Evolutionary conservation across 53 echinoderm and acorn worm species (phyloP), one percentile per base, ranked within the genome.

Genomic region (Holothuria leucospilota): DNA sequence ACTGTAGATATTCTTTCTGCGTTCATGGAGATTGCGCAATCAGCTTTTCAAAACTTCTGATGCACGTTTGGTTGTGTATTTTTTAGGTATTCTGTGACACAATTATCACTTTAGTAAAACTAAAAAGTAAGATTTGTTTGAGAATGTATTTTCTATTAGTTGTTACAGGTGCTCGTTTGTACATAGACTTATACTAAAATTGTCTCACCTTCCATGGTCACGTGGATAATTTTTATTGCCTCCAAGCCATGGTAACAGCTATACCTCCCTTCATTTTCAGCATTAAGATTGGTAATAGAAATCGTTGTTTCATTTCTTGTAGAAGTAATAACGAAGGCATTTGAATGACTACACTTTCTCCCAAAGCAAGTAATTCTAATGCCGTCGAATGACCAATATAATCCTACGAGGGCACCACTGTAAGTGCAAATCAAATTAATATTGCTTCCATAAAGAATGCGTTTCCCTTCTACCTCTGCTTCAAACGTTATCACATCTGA

Each of bases 241-340:
- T 75, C 75, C 18, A 75, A 52, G 14, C 75, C 75, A 52, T 75
- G 75, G 13, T 23, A 51, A 52, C 75, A 75, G 10, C 15, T 27
- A 26, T 75, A 75, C 13, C 8, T 30, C 23, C 75, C 75, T 39
- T 75, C 51, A 52, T 75, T 49, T 24, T 13, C 14, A 18, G 21
- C 38, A 9, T 10, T 39, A 8, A 70, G 5, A 9, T 16, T 30
- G 28, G 2, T 20, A 30, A 70, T 56, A 15, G 4, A 4, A 56
- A 56, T 56, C 5, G n/a, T 16, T 13, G 20, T 70, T 7, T 8
- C n/a, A 28, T 70, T 21, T 11, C 21, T 70, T 70, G 29, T 13
- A 20, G 28, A 70, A 1, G 6, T 30, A 10, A 21, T 30, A 20
- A n/a, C 70, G 13, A 41, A 13, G 11, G 8, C 13, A 39, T 16